Base-by-base conservation (phyloP, 2,888 invertebrate species). In the Notodonta dromedarius region DNA sequence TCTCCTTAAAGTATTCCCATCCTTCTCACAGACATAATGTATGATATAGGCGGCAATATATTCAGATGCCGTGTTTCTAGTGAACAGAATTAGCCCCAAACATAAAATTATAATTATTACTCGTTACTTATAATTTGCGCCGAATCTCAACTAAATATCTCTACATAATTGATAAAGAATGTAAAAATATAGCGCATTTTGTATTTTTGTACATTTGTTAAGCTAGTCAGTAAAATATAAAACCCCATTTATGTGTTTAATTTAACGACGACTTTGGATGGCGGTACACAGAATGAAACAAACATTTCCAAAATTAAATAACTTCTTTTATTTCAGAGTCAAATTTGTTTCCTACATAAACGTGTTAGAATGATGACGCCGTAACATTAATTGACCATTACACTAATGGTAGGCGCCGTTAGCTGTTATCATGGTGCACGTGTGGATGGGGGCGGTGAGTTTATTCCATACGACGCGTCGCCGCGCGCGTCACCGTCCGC, bases 301-400 rank as follows among this genome's bases (percentile, higher is more conserved):
- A 88, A 78, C 78, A 80, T 66, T 83, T 93, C 91, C 91, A 93
- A 93, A 93, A 93, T 93, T 93, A 93, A 93, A 93, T 93, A 93
- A 92, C 91, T 92, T 93, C 91, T 92, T 93, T 93, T 93, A 93
- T 92, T 91, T 92, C 91, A 93, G 90, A 93, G 91, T 93, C 92
- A 92, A 93, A 91, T 93, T 93, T 92, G 89, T 91, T 92, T 90
- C 86, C 93, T 93, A 93, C 93, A 91, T 91, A 90, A 89, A 87
- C 86, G 91, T 93, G 93, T 93, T 93, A 93, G 90, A 91, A 91
- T 85, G 88, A 86, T 83, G 88, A 90, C 91, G 90, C 86, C 79
- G 88, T 86, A 88, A 87, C 90, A 91, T 90, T 88, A 91, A 89
- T 90, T 86, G 90, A 89, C 91, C 89, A 88, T 89, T 83, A 83